Percentiles rank a stretch among this genome's conserved stretches.
phyloP scores from a whole-genome alignment of 2,797 vertebrate genomes.

The Scarus forsteni region DNA sequence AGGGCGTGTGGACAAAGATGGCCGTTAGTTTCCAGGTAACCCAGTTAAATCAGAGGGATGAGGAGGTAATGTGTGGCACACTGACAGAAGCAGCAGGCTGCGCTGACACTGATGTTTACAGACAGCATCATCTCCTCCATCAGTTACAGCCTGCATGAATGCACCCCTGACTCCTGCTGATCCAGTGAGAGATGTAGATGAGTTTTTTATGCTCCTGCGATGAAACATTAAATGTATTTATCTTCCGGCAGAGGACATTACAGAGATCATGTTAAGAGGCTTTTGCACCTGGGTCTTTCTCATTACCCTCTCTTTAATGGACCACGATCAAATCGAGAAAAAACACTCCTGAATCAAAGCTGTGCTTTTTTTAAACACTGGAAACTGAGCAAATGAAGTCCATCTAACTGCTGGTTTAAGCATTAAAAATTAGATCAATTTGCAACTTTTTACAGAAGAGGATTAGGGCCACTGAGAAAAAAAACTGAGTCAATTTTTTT shows the following conservation, averaged over 20 bases:
- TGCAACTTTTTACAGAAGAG: too few species aligned
- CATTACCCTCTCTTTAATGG: background rate
- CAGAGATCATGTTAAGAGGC: constrained; percentile 18
- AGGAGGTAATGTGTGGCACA: too few species aligned
- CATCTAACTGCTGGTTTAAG: too few species aligned
- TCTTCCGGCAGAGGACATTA: constrained; percentile 31
- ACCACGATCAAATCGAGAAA: background rate
- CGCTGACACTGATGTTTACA: constrained; percentile 48
- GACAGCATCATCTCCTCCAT: background rate
- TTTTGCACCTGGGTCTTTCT: constrained; percentile 56
- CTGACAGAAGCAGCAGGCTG: too few species aligned
- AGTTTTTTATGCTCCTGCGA: background rate
- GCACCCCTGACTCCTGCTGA: constrained; percentile 1
- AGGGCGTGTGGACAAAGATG: too few species aligned
- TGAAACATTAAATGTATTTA: constrained; percentile 21
- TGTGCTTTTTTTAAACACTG: background rate
- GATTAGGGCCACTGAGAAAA: too few species aligned
- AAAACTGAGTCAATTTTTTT: too few species aligned
- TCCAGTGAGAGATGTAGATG: constrained; percentile 38
- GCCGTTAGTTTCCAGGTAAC: too few species aligned
- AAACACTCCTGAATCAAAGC: background rate
- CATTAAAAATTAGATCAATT: too few species aligned
- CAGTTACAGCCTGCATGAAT: background rate
- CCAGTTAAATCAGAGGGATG: too few species aligned
- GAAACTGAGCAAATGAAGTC: too few species aligned